Evolutionary conservation across 2,113 vertebrate species (phyloP).

Genomic region (Orthochromis indermauri): DNA sequence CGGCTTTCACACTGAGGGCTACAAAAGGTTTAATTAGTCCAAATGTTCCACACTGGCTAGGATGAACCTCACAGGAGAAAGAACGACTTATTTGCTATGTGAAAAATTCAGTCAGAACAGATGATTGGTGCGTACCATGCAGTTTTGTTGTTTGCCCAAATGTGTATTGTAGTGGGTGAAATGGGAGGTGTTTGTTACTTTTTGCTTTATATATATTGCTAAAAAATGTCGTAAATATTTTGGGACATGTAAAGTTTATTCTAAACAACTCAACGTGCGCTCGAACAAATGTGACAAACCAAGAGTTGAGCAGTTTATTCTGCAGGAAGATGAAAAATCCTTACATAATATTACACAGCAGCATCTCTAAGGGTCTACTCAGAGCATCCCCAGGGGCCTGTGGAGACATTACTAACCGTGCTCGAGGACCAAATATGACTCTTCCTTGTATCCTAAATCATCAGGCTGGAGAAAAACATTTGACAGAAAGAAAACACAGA

Average conservation of each 20-base stretch:
- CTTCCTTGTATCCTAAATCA: conserved; percentile 16
- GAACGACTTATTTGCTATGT: background rate
- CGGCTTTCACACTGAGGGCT: background rate
- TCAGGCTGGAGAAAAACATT: conserved; percentile 34
- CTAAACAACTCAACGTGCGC: background rate
- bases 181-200: rapidly evolving
- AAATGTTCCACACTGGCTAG: background rate
- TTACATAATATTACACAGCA: background rate
- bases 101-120: background rate
- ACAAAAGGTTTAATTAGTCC: background rate
- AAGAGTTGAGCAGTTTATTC: background rate
- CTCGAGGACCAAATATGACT: background rate
- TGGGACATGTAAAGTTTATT: background rate
- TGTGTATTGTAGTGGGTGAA: background rate
- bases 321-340: background rate
- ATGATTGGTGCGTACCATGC: background rate
- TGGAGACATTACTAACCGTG: background rate
- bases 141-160: background rate
- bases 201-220: background rate
- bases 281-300: background rate
- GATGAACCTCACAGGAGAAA: background rate
- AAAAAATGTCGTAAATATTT: background rate
- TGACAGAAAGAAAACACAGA: conserved; percentile 54
- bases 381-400: background rate
- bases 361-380: background rate